Evolutionary conservation across 1,140 invertebrate species (phyloP).

Genomic region (Glossosoma conforme): DNA sequence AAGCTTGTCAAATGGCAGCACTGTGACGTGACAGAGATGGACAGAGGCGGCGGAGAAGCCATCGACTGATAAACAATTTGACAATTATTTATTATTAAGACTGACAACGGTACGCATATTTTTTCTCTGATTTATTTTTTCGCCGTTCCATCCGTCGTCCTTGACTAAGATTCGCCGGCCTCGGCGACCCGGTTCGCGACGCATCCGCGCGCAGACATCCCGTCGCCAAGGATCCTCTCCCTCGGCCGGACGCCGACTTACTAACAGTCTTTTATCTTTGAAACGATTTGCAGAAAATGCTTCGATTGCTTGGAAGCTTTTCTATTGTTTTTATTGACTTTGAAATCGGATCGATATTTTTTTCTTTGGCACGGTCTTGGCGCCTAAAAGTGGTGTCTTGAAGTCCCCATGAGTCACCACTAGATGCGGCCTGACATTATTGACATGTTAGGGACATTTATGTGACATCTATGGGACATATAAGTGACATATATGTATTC

Average conservation of each 20-base stretch:
- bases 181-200: background rate
- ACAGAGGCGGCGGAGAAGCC: slow-evolving; percentile 20
- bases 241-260: slow-evolving; percentile 20
- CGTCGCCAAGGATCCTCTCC: slow-evolving; percentile 24
- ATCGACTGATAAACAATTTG: slow-evolving; percentile 25
- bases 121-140: background rate
- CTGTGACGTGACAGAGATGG: slow-evolving; percentile 26
- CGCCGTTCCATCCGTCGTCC: background rate
- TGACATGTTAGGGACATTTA: too few relatives aligned
- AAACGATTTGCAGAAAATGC: slow-evolving; percentile 15
- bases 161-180: background rate
- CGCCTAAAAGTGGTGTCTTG: slow-evolving; percentile 2
- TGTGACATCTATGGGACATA: too few relatives aligned
- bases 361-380: slow-evolving; percentile 12
- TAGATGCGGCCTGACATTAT: too few relatives aligned
- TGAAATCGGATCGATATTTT: slow-evolving; percentile 9
- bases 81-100: slow-evolving; percentile 23
- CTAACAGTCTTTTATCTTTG: slow-evolving; percentile 24
- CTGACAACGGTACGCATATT: slow-evolving; percentile 17
- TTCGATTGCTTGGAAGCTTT: slow-evolving; percentile 5
- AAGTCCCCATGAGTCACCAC: slow-evolving; percentile 13
- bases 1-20: slow-evolving; percentile 21
- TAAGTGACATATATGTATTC: too few relatives aligned
- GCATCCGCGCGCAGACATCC: slow-evolving; percentile 9
- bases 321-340: slow-evolving; percentile 8